Evolutionary conservation across 37 sponge, comb jelly and placozoan genomes (phyloP).

Genomic region (Chondrosia reniformis): DNA sequence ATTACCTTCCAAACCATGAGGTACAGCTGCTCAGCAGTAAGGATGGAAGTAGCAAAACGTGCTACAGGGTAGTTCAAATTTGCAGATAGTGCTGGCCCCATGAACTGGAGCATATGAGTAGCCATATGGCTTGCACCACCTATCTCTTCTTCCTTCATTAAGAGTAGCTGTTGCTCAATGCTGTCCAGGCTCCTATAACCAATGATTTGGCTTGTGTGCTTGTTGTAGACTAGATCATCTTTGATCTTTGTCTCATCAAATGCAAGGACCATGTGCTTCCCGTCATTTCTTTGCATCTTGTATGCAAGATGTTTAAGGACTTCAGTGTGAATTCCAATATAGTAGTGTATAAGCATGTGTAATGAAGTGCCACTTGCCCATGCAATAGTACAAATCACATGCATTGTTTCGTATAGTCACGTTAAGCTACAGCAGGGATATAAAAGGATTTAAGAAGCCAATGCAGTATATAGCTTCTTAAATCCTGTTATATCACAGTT

Average conservation of each 20-base stretch:
- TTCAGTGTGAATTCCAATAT: background rate
- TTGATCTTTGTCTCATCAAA: too few relatives aligned
- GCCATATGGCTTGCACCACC: background rate
- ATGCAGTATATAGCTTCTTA: too few relatives aligned
- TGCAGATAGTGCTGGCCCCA: background rate
- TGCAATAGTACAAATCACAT: too few relatives aligned
- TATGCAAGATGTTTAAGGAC: background rate
- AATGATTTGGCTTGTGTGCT: too few relatives aligned
- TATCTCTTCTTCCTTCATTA: background rate
- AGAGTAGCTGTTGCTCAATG: constrained; percentile 5
- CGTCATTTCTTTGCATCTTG: background rate
- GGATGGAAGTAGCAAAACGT: background rate
- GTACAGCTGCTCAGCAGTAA: constrained; percentile 11
- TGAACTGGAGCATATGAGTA: constrained; percentile 1
- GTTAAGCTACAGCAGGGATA: too few relatives aligned
- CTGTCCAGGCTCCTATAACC: background rate
- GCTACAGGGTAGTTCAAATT: background rate
- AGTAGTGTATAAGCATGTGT: too few relatives aligned
- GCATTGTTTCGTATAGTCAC: too few relatives aligned
- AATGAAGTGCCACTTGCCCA: too few relatives aligned
- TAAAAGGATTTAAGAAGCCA: too few relatives aligned
- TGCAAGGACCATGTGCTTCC: background rate
- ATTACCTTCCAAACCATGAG: constrained; percentile 5
- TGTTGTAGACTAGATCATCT: too few relatives aligned
- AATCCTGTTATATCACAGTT: too few relatives aligned